These are phyloP conservation scores for Drosophila novamexicana DNA, from an alignment of 1,140 invertebrate species.

Conservation along the genomic window DNA sequence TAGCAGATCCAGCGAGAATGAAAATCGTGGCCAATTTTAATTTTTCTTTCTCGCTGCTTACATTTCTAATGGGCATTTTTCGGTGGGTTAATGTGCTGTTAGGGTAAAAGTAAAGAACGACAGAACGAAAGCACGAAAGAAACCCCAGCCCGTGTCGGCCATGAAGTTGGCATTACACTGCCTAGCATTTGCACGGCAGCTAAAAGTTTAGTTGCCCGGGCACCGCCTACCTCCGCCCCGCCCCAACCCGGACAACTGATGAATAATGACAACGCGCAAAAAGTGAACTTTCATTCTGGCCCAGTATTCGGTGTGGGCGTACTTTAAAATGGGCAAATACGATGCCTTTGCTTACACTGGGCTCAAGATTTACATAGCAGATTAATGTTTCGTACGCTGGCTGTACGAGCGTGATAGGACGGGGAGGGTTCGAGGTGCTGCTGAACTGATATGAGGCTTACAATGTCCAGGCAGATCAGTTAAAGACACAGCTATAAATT, in stretches of 20 bases:
- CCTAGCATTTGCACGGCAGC: slow-evolving; percentile 53
- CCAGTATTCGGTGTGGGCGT: slow-evolving; percentile 18
- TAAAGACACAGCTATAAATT: too few relatives aligned
- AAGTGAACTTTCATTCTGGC: slow-evolving; percentile 63
- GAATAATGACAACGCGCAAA: slow-evolving; percentile 72
- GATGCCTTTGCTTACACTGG: slow-evolving; percentile 48
- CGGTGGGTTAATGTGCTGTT: slow-evolving; percentile 81
- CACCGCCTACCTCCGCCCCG: not conserved
- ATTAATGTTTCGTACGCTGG: slow-evolving; percentile 48
- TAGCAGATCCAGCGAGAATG: slow-evolving; percentile 48
- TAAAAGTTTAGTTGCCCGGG: slow-evolving; percentile 27
- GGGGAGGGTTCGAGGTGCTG: not conserved
- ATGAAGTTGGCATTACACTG: slow-evolving; percentile 44
- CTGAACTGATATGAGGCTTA: not conserved
- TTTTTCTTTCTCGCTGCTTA: slow-evolving; percentile 71
- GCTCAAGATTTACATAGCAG: slow-evolving; percentile 61
- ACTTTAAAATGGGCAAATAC: slow-evolving; percentile 61
- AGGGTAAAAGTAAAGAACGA: slow-evolving; percentile 69
- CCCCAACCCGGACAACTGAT: slow-evolving; percentile 47
- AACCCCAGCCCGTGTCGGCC: not conserved
- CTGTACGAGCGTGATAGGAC: too few relatives aligned
- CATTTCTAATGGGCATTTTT: slow-evolving; percentile 75
- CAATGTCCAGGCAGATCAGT: too few relatives aligned
- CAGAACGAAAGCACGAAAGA: slow-evolving; percentile 5
- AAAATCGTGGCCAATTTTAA: slow-evolving; percentile 84